A percentile compares a stretch with the other conserved stretches of the same genome.
These are phyloP conservation scores for Podotricha telesiphe DNA, from an alignment of 2,888 invertebrate genomes.

Conservation along the genomic window DNA sequence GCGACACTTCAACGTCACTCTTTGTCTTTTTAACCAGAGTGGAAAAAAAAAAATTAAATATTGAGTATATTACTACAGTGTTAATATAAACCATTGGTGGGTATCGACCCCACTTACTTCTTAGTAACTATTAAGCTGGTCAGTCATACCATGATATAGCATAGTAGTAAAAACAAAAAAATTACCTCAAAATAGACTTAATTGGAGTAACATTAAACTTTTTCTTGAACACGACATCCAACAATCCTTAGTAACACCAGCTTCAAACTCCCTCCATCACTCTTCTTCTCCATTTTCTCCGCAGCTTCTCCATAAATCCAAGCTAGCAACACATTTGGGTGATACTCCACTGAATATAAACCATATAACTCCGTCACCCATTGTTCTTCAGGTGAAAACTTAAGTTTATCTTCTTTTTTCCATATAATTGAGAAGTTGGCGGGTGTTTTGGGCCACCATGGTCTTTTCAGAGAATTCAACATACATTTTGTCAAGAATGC, in stretches of 20 bases:
- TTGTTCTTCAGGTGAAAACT: constrained; percentile 69
- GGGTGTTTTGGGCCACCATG: constrained; percentile 85
- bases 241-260: constrained; percentile 80
- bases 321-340: constrained; percentile 84
- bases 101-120: too few species aligned
- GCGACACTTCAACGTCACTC: too few species aligned
- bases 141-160: too few species aligned
- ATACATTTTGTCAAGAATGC: constrained; percentile 87
- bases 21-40: too few species aligned
- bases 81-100: too few species aligned
- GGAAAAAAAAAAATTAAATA: too few species aligned
- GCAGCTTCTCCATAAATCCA: constrained; percentile 88
- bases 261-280: constrained; percentile 78
- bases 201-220: constrained; percentile 82
- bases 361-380: constrained; percentile 82
- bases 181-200: constrained; percentile 79
- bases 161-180: neutral
- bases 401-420: constrained; percentile 78
- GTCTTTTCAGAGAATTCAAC: constrained; percentile 85
- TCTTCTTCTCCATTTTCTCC: constrained; percentile 83
- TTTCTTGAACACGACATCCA: constrained; percentile 79
- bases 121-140: too few species aligned
- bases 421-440: constrained; percentile 83
- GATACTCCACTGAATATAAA: constrained; percentile 61
- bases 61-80: too few species aligned